Evolutionary conservation across 1,140 invertebrate genomes (phyloP).

Genomic region (Drosophila cardini): DNA sequence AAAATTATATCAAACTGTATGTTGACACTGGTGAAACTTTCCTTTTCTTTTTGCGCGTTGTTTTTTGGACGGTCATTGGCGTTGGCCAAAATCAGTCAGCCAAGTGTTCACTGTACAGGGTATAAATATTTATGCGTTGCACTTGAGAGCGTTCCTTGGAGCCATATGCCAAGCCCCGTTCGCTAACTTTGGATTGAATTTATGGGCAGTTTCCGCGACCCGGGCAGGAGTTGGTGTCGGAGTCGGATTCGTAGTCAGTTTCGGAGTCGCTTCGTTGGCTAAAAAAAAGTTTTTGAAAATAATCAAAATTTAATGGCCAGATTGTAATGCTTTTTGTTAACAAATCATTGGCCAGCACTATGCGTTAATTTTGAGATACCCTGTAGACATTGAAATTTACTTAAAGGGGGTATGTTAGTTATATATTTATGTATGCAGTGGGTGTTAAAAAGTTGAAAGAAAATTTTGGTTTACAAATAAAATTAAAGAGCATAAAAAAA

Average conservation of each 20-base stretch:
- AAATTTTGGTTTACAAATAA: not conserved
- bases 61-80: conserved; percentile 76
- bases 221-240: conserved; percentile 9
- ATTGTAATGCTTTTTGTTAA: conserved; percentile 72
- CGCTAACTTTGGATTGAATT: conserved; percentile 40
- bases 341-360: conserved; percentile 58
- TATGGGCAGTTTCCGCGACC: conserved; percentile 74
- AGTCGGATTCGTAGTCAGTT: not conserved
- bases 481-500: no score
- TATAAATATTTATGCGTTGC: conserved; percentile 81
- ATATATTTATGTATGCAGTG: not conserved
- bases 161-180: conserved; percentile 3
- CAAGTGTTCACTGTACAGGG: conserved; percentile 8
- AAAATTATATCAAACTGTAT: conserved; percentile 15
- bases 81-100: conserved; percentile 30
- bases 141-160: conserved; percentile 66
- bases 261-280: conserved; percentile 8
- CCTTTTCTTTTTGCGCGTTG: conserved; percentile 27
- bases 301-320: conserved; percentile 21
- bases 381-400: not conserved
- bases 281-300: conserved; percentile 30
- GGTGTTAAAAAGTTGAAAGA: not conserved
- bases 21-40: conserved; percentile 54
- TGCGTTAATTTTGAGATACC: conserved; percentile 6
- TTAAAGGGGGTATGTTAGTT: not conserved